phyloP scores from a whole-genome alignment of 2,113 vertebrate species.

The Paramisgurnus dabryanus region DNA sequence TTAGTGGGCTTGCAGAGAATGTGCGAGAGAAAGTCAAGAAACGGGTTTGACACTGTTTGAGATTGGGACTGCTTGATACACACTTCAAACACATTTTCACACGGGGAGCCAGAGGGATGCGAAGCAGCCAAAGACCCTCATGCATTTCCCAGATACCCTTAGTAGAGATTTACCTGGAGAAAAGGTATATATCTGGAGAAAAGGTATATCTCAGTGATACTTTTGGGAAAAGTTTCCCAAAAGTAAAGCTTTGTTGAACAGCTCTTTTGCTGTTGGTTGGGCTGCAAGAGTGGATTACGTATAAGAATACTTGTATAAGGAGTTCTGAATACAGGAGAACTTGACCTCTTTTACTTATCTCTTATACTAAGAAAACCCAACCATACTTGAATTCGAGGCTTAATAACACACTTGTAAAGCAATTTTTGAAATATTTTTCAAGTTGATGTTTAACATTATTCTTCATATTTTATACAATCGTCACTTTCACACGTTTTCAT shows the following conservation, averaged over 20 bases:
- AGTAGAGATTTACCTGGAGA: slow-evolving; percentile 67
- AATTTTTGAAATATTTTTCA: slow-evolving; percentile 13
- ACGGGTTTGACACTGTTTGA: slow-evolving; percentile 78
- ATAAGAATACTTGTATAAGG: slow-evolving; percentile 40
- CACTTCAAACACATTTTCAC: slow-evolving; percentile 71
- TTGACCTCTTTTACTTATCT: slow-evolving; percentile 35
- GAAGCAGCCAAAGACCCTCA: slow-evolving; percentile 53
- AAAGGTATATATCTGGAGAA: slow-evolving; percentile 67
- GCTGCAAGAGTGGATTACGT: slow-evolving; percentile 32
- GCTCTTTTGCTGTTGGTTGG: slow-evolving; percentile 24
- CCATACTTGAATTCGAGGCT: neutral
- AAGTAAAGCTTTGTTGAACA: slow-evolving; percentile 65
- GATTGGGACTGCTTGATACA: slow-evolving; percentile 72
- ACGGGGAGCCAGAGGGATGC: slow-evolving; percentile 59
- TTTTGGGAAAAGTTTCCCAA: slow-evolving; percentile 63
- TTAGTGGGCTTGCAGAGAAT: slow-evolving; percentile 72
- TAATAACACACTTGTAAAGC: slow-evolving; percentile 14
- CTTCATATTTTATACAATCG: neutral
- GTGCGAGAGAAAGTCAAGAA: slow-evolving; percentile 56
- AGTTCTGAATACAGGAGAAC: slow-evolving; percentile 32
- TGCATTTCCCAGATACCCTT: slow-evolving; percentile 68
- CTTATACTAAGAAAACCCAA: neutral
- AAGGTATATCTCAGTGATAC: neutral
- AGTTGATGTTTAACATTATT: slow-evolving; percentile 11
- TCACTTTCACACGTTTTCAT: neutral